Evolutionary conservation across 2,797 vertebrate genomes (phyloP), one percentile per base, ranked within the genome.

Genomic region (Hypotaenidia okinawae): DNA sequence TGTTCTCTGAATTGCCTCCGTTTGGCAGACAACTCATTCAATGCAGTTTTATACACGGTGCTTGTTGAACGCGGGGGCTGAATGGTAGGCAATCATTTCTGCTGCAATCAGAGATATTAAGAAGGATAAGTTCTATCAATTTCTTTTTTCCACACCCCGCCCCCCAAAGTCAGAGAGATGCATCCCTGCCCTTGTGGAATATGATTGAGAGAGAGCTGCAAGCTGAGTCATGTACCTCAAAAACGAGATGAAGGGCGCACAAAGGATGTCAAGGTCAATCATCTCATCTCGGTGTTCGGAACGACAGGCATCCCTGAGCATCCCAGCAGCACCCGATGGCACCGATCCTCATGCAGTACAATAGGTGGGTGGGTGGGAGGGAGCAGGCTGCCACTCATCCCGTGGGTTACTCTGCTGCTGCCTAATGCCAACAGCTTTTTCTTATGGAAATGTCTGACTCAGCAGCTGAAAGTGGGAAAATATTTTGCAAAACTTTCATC

Each of bases 261-360:
- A 52, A 19, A 55, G 17, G 47, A 16, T 15, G 63, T 23, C 37
- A 16, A 39, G 54, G 66, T 57, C 91, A 51, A 35, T 39, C 13
- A 3, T 15, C 30, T 35, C 4, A 0, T 11, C 16, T 30, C 3
- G 1, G 22, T 25, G 64, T 17, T 59, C 15, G 59, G 18, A 62
- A 66, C 1, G 7, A 23, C 28, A 32, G 30, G 55, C 14, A 11
- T 15, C 21, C 14, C 47, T 21, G 59, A 27, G 2, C 3, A 28
- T 33, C 39, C 69, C 45, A 10, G 33, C 6, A 22, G 4, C 88
- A 18, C 62, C 66, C 43, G 5, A 0, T 0, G 3, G 2, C 54
- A 13, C 61, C 4, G 3, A 28, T 6, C 17, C 5, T 18, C 17
- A 1, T 1, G 18, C 0, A 49, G 25, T 8, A 13, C 10, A 1